Base-by-base conservation (phyloP, 2,888 invertebrate species). In the Melolontha melolontha region DNA sequence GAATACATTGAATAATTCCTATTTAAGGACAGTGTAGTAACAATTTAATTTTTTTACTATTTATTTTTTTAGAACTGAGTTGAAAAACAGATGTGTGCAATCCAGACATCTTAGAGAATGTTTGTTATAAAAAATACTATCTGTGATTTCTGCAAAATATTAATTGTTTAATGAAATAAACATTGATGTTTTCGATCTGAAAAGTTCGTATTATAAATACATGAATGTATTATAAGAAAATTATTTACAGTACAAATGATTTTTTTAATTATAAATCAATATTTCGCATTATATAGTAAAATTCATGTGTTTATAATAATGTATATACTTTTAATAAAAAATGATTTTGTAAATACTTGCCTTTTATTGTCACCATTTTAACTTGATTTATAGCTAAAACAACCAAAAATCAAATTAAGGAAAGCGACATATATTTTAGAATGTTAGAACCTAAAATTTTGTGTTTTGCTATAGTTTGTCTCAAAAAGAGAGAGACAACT, bases 131-230 rank as follows among this genome's bases (percentile, higher is more conserved):
- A 41, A 57, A 49, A 57, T 57, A 14, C 55, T 66, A 34, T 66
- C 66, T 66, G 66, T 66, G 66, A 66, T 66, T 57, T 27, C 55
- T 44, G 14, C 12, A 62, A 42, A 51, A 42, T 42, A 39, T 34
- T 29, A 50, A 62, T 40, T 42, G 55, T 34, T 16, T 55, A 47
- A 42, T 47, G 11, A 11, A 27, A 57, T 65, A 42, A 47, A 44
- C 17, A 54, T 65, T 44, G 34, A 65, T 52, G 65, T 64, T 64
- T 64, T 47, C 29, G 55, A 65, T 65, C 65, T 65, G 65, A 47
- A 34, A 54, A 44, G 22, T 54, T 40, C 14, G 16, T 52, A 52
- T 65, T 65, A 54, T 55, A 65, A 65, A 42, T 65, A 65, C 65
- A 65, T 47, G 65, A 66, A 55, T 49, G 40, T 29, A 16, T 64